Evolutionary conservation across 2,888 invertebrate species (phyloP).

Genomic region (Thumatha senex): DNA sequence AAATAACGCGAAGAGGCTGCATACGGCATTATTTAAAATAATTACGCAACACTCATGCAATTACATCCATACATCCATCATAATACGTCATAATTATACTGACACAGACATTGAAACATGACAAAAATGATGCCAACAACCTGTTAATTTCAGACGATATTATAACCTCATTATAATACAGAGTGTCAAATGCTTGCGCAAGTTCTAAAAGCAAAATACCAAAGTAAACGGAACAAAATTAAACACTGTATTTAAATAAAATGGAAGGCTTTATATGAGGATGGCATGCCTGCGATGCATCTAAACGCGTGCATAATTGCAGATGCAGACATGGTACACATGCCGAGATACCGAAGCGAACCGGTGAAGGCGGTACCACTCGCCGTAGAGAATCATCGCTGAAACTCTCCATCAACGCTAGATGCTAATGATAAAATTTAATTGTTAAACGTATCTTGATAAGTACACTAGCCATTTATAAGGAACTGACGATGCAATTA

Average conservation of each 20-base stretch:
- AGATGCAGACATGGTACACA: constrained; percentile 37
- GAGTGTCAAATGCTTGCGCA: neutral
- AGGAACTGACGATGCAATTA: too few relatives aligned
- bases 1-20: constrained; percentile 2
- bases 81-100: constrained; percentile 12
- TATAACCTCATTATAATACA: neutral
- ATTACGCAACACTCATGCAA: constrained; percentile 9
- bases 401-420: constrained; percentile 40
- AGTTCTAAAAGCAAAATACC: neutral
- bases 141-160: neutral
- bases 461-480: neutral
- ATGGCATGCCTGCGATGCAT: constrained; percentile 28
- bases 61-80: constrained; percentile 7
- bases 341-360: constrained; percentile 31
- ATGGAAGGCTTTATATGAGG: constrained; percentile 5
- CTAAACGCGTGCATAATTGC: constrained; percentile 56
- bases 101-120: constrained; percentile 7
- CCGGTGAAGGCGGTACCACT: constrained; percentile 41
- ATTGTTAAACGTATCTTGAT: constrained; percentile 18
- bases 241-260: constrained; percentile 17
- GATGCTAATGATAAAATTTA: constrained; percentile 45
- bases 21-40: constrained; percentile 10
- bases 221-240: constrained; percentile 9
- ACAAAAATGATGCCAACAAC: constrained; percentile 5
- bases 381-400: constrained; percentile 49